Evolutionary conservation across 2,888 invertebrate genomes (phyloP).

Genomic region (Theristus sp.): DNA sequence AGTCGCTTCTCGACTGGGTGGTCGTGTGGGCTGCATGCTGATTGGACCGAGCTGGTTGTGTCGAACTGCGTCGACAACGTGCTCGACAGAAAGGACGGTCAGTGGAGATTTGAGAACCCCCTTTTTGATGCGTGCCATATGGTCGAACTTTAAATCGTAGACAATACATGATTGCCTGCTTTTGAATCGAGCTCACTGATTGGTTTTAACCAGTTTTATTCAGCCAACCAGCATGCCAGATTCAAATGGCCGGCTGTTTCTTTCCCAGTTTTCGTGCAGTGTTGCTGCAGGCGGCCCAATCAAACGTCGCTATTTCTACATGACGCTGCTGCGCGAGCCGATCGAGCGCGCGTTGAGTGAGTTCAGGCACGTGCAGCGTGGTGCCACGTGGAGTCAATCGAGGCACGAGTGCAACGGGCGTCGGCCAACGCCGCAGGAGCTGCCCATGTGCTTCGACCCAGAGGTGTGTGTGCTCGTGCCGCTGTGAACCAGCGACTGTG

Average conservation of each 20-base stretch:
- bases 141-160: too few relatives aligned
- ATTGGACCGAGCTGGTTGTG: constrained; percentile 70
- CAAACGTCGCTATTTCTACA: constrained; percentile 63
- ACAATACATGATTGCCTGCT: too few relatives aligned
- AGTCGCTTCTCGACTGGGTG: constrained; percentile 90
- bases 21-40: constrained; percentile 70
- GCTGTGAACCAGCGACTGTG: too few relatives aligned
- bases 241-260: too few relatives aligned
- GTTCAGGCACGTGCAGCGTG: constrained; percentile 79
- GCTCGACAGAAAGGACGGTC: constrained; percentile 61
- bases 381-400: constrained; percentile 23
- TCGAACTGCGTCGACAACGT: constrained; percentile 74
- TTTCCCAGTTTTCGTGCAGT: too few relatives aligned
- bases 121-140: too few relatives aligned
- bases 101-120: not conserved
- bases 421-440: constrained; percentile 52
- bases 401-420: constrained; percentile 31
- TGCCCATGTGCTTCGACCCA: constrained; percentile 44
- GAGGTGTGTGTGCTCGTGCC: too few relatives aligned
- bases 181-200: too few relatives aligned
- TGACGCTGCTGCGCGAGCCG: constrained; percentile 81
- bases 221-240: too few relatives aligned
- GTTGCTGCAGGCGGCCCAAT: constrained; percentile 30
- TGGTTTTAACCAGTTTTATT: too few relatives aligned
- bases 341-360: constrained; percentile 82